A percentile compares a stretch with the other conserved stretches of the same genome.
Conservation (phyloP, 2,888 invertebrate species). For the Stegophylla sp. region DNA sequence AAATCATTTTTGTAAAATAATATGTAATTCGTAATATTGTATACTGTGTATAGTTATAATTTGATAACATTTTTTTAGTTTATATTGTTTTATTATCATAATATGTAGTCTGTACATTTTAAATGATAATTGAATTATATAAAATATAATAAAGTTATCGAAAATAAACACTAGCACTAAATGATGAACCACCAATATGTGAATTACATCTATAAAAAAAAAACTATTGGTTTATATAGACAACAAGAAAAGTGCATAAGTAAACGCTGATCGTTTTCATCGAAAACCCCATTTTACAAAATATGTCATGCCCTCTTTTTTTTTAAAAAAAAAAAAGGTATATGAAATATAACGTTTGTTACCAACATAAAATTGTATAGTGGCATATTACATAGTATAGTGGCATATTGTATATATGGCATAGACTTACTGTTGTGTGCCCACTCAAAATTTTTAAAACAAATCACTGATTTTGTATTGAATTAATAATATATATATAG, state of each 20-base stretch:
- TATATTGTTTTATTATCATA: background rate
- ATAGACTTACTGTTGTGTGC: background rate
- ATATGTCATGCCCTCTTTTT: no score
- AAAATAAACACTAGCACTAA: no score
- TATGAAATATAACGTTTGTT: no score
- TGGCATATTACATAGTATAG: no score
- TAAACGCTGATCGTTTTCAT: background rate
- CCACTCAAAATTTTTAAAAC: background rate
- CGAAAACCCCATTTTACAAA: background rate
- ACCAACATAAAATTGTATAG: background rate
- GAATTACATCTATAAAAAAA: constrained; percentile 2
- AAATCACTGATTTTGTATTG: background rate
- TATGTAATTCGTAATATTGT: no score
- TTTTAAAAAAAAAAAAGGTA: no score
- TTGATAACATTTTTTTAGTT: background rate
- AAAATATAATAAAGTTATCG: background rate
- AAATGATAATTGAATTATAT: background rate
- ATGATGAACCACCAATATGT: background rate
- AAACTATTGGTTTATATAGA: background rate
- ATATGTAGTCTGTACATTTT: background rate
- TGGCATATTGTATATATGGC: no score
- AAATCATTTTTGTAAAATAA: background rate
- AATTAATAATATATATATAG: constrained; percentile 11
- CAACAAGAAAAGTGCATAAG: background rate
- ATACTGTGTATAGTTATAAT: background rate